Evolutionary conservation across 2,888 invertebrate species (phyloP).

Genomic region (Myathropa florea): DNA sequence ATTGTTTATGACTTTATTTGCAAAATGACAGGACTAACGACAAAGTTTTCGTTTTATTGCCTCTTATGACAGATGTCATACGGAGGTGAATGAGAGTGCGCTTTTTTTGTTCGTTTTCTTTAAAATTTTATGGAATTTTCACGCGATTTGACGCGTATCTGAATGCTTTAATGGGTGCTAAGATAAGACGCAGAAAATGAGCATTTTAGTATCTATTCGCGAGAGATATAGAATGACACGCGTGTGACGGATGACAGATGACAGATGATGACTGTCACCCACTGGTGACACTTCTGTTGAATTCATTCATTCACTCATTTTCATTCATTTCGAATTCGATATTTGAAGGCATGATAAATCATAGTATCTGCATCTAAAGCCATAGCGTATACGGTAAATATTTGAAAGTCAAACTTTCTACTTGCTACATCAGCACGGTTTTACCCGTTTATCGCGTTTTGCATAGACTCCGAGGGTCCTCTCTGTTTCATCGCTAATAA

Average conservation of each 20-base stretch:
- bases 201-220: background rate
- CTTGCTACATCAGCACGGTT: background rate
- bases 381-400: conserved; percentile 12
- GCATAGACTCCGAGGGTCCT: background rate
- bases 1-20: conserved; percentile 18
- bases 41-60: background rate
- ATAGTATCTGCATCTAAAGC: conserved; percentile 17
- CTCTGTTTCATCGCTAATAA: background rate
- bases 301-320: background rate
- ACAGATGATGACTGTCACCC: background rate
- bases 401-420: conserved; percentile 61
- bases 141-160: background rate
- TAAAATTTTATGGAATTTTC: background rate
- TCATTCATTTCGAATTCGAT: background rate
- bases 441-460: background rate
- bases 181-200: background rate
- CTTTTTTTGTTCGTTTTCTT: background rate
- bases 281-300: background rate
- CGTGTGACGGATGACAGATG: background rate
- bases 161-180: background rate
- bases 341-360: conserved; percentile 30
- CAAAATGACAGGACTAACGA: background rate
- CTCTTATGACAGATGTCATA: background rate
- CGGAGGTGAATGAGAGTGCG: background rate
- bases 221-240: background rate